A percentile compares a stretch with the other conserved stretches of the same genome.
Evolutionary conservation across 2,888 invertebrate species (phyloP).

Genomic region (Eucera pruinosa): DNA sequence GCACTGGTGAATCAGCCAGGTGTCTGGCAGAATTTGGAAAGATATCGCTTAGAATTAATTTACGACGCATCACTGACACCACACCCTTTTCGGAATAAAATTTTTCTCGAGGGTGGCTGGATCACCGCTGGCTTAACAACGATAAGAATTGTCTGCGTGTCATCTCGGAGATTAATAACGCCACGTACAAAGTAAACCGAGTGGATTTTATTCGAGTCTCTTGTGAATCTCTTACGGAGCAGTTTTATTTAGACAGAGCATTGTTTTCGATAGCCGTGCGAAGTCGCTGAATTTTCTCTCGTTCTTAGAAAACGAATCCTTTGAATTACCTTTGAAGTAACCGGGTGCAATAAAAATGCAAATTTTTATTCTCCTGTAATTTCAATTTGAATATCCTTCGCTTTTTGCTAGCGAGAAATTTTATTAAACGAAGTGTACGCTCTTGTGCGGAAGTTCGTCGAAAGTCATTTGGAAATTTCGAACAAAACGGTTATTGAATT

Average conservation of each 20-base stretch:
- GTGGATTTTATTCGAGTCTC: slow-evolving; percentile 7
- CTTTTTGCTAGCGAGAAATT: background rate
- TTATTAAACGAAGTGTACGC: background rate
- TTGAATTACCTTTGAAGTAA: background rate
- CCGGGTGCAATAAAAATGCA: background rate
- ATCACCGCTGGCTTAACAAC: slow-evolving; percentile 27
- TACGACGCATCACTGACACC: slow-evolving; percentile 11
- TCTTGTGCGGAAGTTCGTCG: background rate
- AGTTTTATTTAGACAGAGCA: no score
- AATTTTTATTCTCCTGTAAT: background rate
- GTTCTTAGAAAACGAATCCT: background rate
- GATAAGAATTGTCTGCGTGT: slow-evolving; percentile 38
- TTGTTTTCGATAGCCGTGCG: background rate
- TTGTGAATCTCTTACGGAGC: background rate
- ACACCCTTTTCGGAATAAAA: slow-evolving; percentile 19
- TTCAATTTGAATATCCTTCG: background rate
- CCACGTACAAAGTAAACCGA: background rate
- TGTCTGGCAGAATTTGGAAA: slow-evolving; percentile 43
- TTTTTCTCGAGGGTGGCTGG: slow-evolving; percentile 16
- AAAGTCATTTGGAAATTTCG: no score
- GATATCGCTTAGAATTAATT: slow-evolving; percentile 60
- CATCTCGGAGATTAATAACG: slow-evolving; percentile 39
- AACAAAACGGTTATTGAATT: no score
- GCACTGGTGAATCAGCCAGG: slow-evolving; percentile 38
- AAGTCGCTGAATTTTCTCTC: background rate